These are phyloP conservation scores for Dufourea novaeangliae DNA, from an alignment of 1,140 invertebrate species.

Conservation along the genomic window DNA sequence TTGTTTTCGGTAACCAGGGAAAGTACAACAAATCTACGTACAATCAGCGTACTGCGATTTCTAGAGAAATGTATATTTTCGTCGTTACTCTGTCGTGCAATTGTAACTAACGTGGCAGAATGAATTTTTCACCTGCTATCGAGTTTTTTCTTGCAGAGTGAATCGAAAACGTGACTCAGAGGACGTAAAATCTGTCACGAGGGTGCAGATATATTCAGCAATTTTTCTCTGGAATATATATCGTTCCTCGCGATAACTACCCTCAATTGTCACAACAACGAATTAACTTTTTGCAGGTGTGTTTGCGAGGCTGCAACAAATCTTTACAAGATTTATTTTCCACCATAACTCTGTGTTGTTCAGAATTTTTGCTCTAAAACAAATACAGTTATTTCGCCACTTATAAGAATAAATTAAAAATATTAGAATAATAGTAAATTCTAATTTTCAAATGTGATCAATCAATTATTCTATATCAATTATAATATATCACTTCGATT, in stretches of 20 bases:
- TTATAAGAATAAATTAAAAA: no score
- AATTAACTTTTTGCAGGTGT: not conserved
- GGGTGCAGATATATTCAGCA: not conserved
- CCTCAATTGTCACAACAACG: no score
- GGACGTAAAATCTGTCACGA: not conserved
- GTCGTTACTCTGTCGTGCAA: not conserved
- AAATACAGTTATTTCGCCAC: no score
- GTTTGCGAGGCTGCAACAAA: not conserved
- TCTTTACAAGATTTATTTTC: not conserved
- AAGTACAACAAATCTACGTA: no score
- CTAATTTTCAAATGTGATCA: no score
- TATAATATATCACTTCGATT: no score
- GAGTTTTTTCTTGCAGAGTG: not conserved
- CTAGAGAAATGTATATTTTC: not conserved
- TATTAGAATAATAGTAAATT: no score
- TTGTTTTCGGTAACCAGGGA: no score
- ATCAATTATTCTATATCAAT: no score
- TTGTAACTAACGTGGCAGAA: not conserved
- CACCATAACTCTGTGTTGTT: slow-evolving; percentile 20
- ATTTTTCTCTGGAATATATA: not conserved
- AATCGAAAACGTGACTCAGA: not conserved
- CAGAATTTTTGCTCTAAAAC: not conserved
- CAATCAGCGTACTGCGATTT: not conserved
- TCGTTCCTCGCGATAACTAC: not conserved
- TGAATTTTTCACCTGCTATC: slow-evolving; percentile 21